These are phyloP conservation scores for Trichogramma evanescens DNA, from an alignment of 2,888 invertebrate genomes.

Conservation along the genomic window DNA sequence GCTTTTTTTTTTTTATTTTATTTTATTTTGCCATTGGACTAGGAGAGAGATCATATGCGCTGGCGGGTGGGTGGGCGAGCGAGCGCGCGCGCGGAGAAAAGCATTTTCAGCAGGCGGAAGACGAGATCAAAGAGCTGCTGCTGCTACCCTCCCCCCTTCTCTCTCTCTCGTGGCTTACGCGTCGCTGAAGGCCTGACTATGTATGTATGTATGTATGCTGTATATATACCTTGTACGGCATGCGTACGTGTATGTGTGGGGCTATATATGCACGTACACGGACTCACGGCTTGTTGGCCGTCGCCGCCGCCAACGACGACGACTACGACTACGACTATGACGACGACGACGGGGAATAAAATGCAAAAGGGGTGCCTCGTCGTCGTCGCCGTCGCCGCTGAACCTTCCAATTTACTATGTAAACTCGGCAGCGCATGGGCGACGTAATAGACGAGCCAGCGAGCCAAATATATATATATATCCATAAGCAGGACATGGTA, in stretches of 20 bases:
- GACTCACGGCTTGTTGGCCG: conserved; percentile 1
- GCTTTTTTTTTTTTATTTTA: not conserved
- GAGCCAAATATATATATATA: too few species aligned
- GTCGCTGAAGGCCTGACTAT: not conserved
- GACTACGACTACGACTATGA: too few species aligned
- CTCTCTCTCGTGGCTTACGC: not conserved
- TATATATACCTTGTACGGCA: too few species aligned
- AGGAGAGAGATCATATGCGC: too few species aligned
- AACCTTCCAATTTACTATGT: conserved; percentile 15
- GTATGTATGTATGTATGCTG: too few species aligned
- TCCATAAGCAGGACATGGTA: too few species aligned
- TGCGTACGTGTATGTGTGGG: too few species aligned
- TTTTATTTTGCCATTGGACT: too few species aligned
- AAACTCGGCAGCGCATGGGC: not conserved
- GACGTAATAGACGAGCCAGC: not conserved
- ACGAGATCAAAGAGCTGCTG: conserved; percentile 9
- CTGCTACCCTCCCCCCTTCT: not conserved
- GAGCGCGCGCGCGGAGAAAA: conserved; percentile 1
- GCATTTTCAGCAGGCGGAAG: conserved; percentile 3
- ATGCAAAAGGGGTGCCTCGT: conserved; percentile 18
- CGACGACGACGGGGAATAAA: conserved; percentile 13
- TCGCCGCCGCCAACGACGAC: too few species aligned
- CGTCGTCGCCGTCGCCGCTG: not conserved
- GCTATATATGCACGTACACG: not conserved
- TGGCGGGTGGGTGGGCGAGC: not conserved